phyloP scores from a whole-genome alignment of 2,113 vertebrate genomes.

The Carlito syrichta region DNA sequence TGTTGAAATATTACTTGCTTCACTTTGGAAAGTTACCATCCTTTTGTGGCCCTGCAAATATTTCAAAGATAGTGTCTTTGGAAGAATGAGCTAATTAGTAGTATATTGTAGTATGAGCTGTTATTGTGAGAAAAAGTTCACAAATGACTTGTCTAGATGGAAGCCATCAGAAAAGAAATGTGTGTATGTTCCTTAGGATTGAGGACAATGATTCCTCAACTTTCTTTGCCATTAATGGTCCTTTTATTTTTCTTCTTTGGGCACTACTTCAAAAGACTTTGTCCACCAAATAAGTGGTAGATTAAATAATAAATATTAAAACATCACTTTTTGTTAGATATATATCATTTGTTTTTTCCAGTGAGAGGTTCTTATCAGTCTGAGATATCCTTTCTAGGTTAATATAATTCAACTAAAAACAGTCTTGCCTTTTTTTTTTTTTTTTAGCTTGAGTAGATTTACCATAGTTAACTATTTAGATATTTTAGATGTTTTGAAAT shows the following conservation, averaged over 20 bases:
- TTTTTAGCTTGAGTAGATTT: neutral
- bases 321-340: neutral
- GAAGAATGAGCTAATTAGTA: neutral
- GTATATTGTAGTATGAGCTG: neutral
- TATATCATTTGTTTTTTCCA: conserved; percentile 27
- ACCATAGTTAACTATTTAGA: neutral
- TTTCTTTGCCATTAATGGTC: neutral
- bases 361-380: neutral
- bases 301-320: conserved; percentile 31
- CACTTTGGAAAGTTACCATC: neutral
- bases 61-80: conserved; percentile 17
- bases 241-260: neutral
- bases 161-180: neutral
- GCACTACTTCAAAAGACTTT: neutral
- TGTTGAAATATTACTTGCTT: conserved; percentile 14
- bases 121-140: neutral
- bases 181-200: neutral
- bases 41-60: neutral
- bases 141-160: neutral
- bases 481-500: conserved; percentile 43
- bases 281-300: neutral
- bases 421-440: neutral
- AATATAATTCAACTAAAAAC: conserved; percentile 13
- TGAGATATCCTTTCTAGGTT: neutral
- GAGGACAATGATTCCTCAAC: neutral